Percentiles rank a stretch among this genome's conserved stretches.
Evolutionary conservation across 2,113 vertebrate genomes (phyloP).

Genomic region (Plotosus lineatus): DNA sequence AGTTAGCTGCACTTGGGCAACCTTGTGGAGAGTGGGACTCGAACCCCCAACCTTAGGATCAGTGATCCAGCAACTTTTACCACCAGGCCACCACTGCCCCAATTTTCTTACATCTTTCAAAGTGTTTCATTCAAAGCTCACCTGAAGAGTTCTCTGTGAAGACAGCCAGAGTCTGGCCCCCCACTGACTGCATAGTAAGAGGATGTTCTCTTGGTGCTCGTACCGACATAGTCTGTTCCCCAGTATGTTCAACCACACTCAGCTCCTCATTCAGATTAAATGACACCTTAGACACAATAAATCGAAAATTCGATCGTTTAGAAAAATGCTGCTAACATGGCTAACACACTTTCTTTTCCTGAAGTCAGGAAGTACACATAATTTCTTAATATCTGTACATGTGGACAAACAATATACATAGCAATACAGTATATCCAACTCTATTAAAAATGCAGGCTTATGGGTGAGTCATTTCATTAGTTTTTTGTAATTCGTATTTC

Average conservation of each 20-base stretch:
- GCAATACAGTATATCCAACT: background rate
- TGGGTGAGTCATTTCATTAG: background rate
- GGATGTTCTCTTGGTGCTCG: conserved; percentile 91
- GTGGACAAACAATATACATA: background rate
- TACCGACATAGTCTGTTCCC: conserved; percentile 81
- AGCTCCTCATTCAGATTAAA: conserved; percentile 96
- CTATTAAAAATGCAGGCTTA: background rate
- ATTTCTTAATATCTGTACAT: background rate
- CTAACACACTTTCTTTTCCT: background rate
- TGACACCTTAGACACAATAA: conserved; percentile 79
- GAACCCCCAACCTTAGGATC: no score
- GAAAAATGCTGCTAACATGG: no score
- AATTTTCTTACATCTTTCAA: background rate
- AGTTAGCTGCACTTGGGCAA: no score
- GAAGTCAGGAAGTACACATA: conserved; percentile 4
- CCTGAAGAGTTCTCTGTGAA: conserved; percentile 90
- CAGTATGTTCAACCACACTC: conserved; percentile 84
- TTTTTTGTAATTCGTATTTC: background rate
- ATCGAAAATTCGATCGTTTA: no score
- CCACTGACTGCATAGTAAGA: conserved; percentile 92
- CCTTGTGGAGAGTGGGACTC: no score
- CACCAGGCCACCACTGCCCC: no score
- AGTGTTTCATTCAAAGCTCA: conserved; percentile 61
- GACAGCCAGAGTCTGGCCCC: conserved; percentile 91
- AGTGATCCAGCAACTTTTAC: no score